A percentile compares a stretch with the other conserved stretches of the same genome.
phyloP scores from a whole-genome alignment of 2,113 vertebrate genomes.

The Pelusios castaneus region DNA sequence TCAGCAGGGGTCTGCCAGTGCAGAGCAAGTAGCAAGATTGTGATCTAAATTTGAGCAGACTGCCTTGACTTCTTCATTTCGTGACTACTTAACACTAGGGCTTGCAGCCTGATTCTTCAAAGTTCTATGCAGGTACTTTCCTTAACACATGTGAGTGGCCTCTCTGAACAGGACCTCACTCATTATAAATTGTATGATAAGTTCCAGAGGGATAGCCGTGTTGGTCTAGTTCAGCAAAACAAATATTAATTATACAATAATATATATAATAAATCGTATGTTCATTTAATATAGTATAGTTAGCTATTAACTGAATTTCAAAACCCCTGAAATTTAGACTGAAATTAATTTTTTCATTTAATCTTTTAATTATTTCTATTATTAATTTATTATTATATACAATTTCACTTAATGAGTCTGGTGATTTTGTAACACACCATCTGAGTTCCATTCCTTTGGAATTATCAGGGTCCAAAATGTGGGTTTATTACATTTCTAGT shows the following conservation, averaged over 20 bases:
- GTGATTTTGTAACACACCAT: background rate
- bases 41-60: fast-evolving
- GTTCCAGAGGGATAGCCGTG: no score
- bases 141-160: background rate
- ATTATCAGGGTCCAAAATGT: background rate
- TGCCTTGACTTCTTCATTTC: background rate
- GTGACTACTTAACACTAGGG: no score
- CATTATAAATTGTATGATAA: no score
- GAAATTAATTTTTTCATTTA: background rate
- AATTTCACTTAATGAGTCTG: no score
- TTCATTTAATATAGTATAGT: background rate
- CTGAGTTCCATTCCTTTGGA: background rate
- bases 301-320: background rate
- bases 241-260: no score
- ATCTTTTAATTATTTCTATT: no score
- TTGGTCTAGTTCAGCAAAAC: no score
- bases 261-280: background rate
- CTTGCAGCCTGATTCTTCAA: fast-evolving
- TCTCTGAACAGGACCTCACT: fast-evolving
- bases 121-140: background rate
- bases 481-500: background rate
- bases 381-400: no score
- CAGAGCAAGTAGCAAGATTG: fast-evolving
- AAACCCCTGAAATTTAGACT: background rate
- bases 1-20: background rate